These are phyloP conservation scores for Merops nubicus DNA, from an alignment of 2,113 vertebrate species.

Conservation along the genomic window DNA sequence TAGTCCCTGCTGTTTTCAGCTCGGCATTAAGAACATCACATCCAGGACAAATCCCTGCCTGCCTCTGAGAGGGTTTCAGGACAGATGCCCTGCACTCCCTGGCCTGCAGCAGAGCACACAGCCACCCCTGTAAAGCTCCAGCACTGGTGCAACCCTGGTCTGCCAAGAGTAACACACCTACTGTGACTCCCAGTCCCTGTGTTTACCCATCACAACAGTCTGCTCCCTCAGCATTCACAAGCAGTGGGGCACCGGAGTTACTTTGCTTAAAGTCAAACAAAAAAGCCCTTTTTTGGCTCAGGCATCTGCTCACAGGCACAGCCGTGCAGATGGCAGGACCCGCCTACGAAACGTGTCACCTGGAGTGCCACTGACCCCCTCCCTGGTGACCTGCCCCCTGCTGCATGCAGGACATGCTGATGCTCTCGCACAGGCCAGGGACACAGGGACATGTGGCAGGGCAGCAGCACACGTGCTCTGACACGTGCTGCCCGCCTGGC, in stretches of 20 bases:
- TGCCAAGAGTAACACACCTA: not conserved
- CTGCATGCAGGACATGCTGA: not conserved
- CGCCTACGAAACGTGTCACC: not conserved
- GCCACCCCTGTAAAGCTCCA: not conserved
- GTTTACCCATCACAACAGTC: not conserved
- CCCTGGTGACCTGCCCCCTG: not conserved
- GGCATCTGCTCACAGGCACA: not conserved
- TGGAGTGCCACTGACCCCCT: fast-evolving
- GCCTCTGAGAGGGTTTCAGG: not conserved
- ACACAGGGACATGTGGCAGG: not conserved
- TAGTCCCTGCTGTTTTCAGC: not conserved
- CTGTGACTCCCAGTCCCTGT: not conserved
- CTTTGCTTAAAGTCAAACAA: not conserved
- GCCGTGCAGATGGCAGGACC: not conserved
- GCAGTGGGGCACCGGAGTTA: not conserved
- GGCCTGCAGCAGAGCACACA: not conserved
- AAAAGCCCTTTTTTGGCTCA: not conserved
- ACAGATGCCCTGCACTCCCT: not conserved
- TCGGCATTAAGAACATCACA: not conserved
- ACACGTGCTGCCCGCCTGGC: not conserved
- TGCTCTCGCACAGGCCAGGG: not conserved
- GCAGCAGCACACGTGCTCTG: fast-evolving
- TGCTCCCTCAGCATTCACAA: not conserved
- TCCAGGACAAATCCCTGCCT: not conserved
- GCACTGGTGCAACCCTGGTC: not conserved